phyloP scores from a whole-genome alignment of 92 coral and sea anemone genomes.

The Porites cylindrica region DNA sequence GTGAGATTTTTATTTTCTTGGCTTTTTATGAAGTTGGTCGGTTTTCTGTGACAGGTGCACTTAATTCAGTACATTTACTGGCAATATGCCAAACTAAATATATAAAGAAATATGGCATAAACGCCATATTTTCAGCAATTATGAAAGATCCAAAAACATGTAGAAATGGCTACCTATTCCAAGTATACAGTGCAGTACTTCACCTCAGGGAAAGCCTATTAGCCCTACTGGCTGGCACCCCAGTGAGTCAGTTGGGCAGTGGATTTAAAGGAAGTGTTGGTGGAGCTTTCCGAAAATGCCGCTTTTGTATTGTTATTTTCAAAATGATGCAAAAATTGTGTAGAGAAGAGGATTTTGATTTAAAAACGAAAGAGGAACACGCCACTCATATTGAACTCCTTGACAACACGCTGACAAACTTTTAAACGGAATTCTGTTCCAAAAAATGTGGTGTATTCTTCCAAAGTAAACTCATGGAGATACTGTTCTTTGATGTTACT shows the following conservation, averaged over 20 bases:
- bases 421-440: slow-evolving; percentile 35
- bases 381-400: slow-evolving; percentile 17
- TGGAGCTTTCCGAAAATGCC: slow-evolving; percentile 41
- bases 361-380: slow-evolving; percentile 34
- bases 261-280: slow-evolving; percentile 55
- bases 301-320: slow-evolving; percentile 51
- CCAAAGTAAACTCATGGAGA: slow-evolving; percentile 4
- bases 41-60: too few relatives aligned
- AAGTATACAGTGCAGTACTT: background rate
- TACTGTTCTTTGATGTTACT: slow-evolving; percentile 37
- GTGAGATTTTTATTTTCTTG: too few relatives aligned
- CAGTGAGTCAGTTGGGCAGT: slow-evolving; percentile 40
- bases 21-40: too few relatives aligned
- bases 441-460: slow-evolving; percentile 36
- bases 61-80: too few relatives aligned
- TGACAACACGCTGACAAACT: slow-evolving; percentile 32
- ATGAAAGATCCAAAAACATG: slow-evolving; percentile 21
- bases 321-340: slow-evolving; percentile 31
- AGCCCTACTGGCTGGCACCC: slow-evolving; percentile 52
- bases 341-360: slow-evolving; percentile 30
- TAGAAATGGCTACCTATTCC: slow-evolving; percentile 40
- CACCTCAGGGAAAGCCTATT: slow-evolving; percentile 23
- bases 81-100: too few relatives aligned
- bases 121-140: slow-evolving; percentile 18
- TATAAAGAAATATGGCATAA: slow-evolving; percentile 23